Evolutionary conservation across 2,113 vertebrate genomes (phyloP).

Genomic region (Prionailurus viverrinus): DNA sequence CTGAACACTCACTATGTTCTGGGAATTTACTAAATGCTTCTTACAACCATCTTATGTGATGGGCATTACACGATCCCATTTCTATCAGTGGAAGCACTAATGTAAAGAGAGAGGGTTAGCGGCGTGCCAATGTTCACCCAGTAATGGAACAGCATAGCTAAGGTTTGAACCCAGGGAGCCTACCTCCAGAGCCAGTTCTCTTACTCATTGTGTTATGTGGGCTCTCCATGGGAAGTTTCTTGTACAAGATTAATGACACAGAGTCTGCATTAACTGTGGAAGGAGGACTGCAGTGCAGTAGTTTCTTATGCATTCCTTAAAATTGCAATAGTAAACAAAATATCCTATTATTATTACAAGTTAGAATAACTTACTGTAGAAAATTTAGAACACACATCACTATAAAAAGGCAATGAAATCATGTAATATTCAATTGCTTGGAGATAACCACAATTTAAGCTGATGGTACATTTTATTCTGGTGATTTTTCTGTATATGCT

Average conservation of each 20-base stretch:
- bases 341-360: neutral
- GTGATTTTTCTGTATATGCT: neutral
- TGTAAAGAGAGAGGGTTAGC: neutral
- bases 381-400: neutral
- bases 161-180: neutral
- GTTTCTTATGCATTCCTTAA: neutral
- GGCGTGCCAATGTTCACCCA: neutral
- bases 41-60: neutral
- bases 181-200: neutral
- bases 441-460: neutral
- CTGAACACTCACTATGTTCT: neutral
- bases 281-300: neutral
- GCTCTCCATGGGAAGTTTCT: neutral
- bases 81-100: neutral
- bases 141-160: neutral
- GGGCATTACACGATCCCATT: neutral
- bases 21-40: neutral
- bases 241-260: neutral
- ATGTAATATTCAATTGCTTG: neutral
- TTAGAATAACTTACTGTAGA: neutral
- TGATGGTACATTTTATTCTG: neutral
- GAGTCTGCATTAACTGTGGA: neutral
- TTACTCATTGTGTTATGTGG: neutral
- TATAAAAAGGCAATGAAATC: slow-evolving; percentile 9
- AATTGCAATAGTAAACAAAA: neutral